Evolutionary conservation across 1,140 invertebrate genomes (phyloP), one percentile per base, ranked within the genome.

Genomic region (Lepidurus couesii): DNA sequence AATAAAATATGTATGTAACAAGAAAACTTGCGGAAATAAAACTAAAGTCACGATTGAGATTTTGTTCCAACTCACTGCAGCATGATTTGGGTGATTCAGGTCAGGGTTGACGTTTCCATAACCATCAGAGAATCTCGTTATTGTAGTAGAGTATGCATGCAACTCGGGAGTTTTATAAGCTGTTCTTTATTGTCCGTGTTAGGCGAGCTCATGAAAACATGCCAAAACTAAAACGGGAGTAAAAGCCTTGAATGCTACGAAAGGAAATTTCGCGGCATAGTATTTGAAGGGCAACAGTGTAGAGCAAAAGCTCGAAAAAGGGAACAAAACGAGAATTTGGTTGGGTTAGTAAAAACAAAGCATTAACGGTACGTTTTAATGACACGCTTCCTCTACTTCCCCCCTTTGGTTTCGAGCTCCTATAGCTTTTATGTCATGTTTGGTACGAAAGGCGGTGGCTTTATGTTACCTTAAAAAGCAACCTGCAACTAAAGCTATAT

Each of bases 371-470:
- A 65, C 53, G 53, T 5, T 65, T 13, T 65, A 65, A 65, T 16
- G 21, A 21, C 53, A 34, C 34, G n/a, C n/a, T 65, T 21, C 47
- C 47, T 65, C 21, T 65, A n/a, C 9, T 65, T 21, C 53, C 7
- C 7, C 53, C 21, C n/a, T 13, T 65, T 21, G 53, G 16, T 65
- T n/a, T 65, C 8, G 21, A 34, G 34, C 34, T 34, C n/a, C 21
- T 13, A 21, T 65, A 8, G 53, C 53, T 21, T 65, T 65, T 65
- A 65, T 65, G 53, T 21, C 53, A 65, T 65, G 53, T 65, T 65
- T 65, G 53, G 16, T 65, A n/a, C 53, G 21, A 21, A 65, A n/a
- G 53, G 53, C 53, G 53, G 53, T 65, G n/a, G n/a, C 53, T 65
- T 65, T 65, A 65, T 65, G 53, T 21, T 65, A 65, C 53, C 21